Evolutionary conservation across 2,797 vertebrate genomes (phyloP), one percentile per base, ranked within the genome.

Genomic region (Lepidocolaptes lacrymiger): DNA sequence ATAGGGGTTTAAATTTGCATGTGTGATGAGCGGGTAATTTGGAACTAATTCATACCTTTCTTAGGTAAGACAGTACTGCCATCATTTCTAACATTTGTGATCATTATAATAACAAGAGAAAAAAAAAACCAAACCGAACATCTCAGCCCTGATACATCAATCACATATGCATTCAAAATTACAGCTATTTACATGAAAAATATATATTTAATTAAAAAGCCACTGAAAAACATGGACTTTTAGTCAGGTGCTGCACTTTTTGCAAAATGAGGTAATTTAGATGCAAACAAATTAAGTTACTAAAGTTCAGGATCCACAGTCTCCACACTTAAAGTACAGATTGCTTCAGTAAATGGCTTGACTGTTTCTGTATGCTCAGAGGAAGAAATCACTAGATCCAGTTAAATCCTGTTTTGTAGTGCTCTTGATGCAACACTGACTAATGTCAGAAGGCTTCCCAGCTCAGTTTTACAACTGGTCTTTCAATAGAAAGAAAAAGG

Each of bases 101-200:
- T 68, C 85, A 64, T 84, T 89, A 80, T 54, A 66, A 71, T 28
- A 95, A 88, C 62, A 78, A 55, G 78, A 81, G 17, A 54, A 34
- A 87, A 83, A 83, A 36, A 88, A 73, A 64, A 23, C 1, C 52
- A 39, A 69, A 28, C 64, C 58, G 14, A 91, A 83, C 71, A 64
- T 37, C 84, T 94, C 88, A 89, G 95, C 93, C 93, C 92, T 67
- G 95, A 93, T 83, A 90, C 91, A 96, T 68, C 73, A 85, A 90
- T 94, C 91, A 85, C 62, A 85, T 95, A 92, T 64, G 96, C 95
- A 95, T 91, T 96, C 94, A 96, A 95, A 95, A 96, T 71, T 88
- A 97, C 94, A 96, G 97, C 74, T 98, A 98, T 98, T 98, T 98
- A 99, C 98, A 99, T 97, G 95, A 97, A 98, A 97, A 97, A 97